phyloP scores from a whole-genome alignment of 2,888 invertebrate species.

The Caenorhabditis afra region DNA sequence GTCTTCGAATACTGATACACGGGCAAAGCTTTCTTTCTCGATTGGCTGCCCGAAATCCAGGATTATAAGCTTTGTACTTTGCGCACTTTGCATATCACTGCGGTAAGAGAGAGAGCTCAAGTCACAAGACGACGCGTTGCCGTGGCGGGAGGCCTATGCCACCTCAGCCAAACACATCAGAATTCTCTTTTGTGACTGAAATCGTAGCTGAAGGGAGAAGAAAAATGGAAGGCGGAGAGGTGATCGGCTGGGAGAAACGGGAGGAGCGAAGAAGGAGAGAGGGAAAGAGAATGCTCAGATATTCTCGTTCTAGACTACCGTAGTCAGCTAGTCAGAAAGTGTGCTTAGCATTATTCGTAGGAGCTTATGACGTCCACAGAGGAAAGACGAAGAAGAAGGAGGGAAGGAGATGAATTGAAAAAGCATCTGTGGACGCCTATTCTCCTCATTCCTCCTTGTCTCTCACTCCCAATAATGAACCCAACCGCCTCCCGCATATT shows the following conservation, averaged over 20 bases:
- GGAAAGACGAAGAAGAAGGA: constrained; percentile 11
- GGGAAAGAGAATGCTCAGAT: background rate
- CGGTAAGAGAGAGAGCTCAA: constrained; percentile 19
- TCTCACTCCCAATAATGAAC: constrained; percentile 47
- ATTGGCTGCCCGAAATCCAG: constrained; percentile 40
- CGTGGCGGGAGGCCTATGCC: background rate
- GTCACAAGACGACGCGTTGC: constrained; percentile 34
- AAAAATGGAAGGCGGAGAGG: background rate
- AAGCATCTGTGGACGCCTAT: constrained; percentile 33
- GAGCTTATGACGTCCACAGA: constrained; percentile 26
- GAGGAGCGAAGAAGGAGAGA: too few species aligned
- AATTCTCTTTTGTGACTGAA: background rate
- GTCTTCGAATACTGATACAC: too few species aligned
- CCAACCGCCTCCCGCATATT: constrained; percentile 47
- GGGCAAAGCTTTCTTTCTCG: constrained; percentile 10
- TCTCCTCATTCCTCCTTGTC: background rate
- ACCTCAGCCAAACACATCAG: constrained; percentile 8
- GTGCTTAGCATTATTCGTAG: too few species aligned
- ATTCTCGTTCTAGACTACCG: constrained; percentile 11
- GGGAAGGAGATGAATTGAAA: constrained; percentile 14
- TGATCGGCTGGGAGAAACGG: background rate
- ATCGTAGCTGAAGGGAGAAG: background rate
- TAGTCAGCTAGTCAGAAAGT: constrained; percentile 1
- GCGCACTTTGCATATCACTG: constrained; percentile 21
- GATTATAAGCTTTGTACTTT: constrained; percentile 44